Percentiles rank a stretch among this genome's conserved stretches.
Conservation (phyloP, 2,113 vertebrate genomes). For the Apteryx mantelli region DNA sequence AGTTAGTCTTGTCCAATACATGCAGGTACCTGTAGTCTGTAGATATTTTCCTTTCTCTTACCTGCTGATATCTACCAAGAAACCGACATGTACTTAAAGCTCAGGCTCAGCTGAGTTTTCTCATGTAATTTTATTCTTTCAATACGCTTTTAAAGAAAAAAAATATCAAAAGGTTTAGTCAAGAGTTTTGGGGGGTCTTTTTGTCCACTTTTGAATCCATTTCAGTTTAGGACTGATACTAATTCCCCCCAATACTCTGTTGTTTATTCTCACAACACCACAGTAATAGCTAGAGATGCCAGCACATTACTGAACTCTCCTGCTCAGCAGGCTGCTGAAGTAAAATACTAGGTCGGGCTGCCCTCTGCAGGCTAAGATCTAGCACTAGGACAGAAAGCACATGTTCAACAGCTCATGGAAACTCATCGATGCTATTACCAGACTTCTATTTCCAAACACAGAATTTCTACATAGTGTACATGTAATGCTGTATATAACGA, state of each 20-base stretch:
- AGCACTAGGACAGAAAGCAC: not conserved
- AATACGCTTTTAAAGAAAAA: not conserved
- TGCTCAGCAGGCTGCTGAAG: not conserved
- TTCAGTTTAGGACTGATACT: not conserved
- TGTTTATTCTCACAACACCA: slow-evolving; percentile 23
- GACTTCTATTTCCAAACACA: not conserved
- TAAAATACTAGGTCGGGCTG: not conserved
- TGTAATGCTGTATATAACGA: not conserved
- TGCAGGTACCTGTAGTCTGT: not conserved
- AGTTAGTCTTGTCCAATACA: not conserved
- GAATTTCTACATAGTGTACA: not conserved
- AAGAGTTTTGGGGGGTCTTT: not conserved
- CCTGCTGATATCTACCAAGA: not conserved
- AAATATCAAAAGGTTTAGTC: not conserved
- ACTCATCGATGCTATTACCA: not conserved
- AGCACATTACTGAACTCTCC: not conserved
- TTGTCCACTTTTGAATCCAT: not conserved
- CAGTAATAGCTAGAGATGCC: not conserved
- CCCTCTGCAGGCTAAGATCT: slow-evolving; percentile 51
- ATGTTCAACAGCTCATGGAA: not conserved
- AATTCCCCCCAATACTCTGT: not conserved
- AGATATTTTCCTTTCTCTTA: not conserved
- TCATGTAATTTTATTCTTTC: not conserved
- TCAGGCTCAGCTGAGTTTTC: not conserved
- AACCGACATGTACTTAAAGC: not conserved